Percentiles rank a stretch among this genome's conserved stretches.
phyloP scores from a whole-genome alignment of 2,113 vertebrate genomes.

The Muntiacus reevesi region DNA sequence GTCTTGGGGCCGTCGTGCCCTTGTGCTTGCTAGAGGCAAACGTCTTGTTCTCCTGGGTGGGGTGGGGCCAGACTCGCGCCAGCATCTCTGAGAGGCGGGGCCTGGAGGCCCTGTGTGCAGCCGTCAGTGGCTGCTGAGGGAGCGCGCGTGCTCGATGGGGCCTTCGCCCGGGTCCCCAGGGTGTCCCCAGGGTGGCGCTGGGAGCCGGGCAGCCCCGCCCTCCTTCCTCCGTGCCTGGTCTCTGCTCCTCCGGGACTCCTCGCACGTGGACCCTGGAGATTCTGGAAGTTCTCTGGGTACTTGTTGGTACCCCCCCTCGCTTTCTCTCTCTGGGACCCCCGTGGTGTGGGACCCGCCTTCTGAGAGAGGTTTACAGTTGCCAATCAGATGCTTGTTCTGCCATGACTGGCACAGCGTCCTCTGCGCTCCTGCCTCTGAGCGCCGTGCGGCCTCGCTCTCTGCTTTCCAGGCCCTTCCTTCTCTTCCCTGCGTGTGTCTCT shows the following conservation, averaged over 20 bases:
- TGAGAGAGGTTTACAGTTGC: neutral
- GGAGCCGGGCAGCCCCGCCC: rapidly evolving
- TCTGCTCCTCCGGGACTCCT: rapidly evolving
- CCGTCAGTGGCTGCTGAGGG: rapidly evolving
- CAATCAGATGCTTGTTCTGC: rapidly evolving
- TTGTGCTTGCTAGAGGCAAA: neutral
- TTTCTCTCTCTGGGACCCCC: neutral
- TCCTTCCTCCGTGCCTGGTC: rapidly evolving
- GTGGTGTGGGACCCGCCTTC: neutral
- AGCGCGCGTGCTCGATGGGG: rapidly evolving
- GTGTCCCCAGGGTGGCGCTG: rapidly evolving
- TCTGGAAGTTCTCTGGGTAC: neutral
- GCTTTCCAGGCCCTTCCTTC: no score
- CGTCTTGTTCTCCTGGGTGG: neutral
- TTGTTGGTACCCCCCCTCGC: rapidly evolving
- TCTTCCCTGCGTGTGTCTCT: neutral
- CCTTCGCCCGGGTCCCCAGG: rapidly evolving
- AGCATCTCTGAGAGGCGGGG: neutral
- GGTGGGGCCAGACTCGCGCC: neutral
- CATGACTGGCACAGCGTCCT: rapidly evolving
- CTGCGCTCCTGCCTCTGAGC: no score
- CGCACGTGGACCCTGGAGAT: rapidly evolving
- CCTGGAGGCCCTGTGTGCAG: rapidly evolving
- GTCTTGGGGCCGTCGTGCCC: rapidly evolving
- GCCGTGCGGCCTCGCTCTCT: rapidly evolving